Percentiles rank a stretch among this genome's conserved stretches.
Conservation (phyloP, 2,113 vertebrate species). For the Melanostigma gelatinosum region DNA sequence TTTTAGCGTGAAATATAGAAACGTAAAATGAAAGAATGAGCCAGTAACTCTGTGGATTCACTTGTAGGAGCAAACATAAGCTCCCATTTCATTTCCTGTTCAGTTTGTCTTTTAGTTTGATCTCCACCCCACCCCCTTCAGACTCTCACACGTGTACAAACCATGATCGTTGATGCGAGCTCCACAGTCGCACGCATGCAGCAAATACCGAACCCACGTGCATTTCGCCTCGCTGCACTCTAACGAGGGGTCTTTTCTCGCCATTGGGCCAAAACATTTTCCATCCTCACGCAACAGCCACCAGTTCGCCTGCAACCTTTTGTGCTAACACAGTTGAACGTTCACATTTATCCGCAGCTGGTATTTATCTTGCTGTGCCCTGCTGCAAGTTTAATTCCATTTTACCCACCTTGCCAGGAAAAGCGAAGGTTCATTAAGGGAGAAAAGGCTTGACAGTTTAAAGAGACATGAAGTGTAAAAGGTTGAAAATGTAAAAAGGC, state of each 20-base stretch:
- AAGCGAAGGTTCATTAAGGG: conserved; percentile 58
- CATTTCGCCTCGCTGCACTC: conserved; percentile 35
- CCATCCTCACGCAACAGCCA: conserved; percentile 49
- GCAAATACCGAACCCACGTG: conserved; percentile 43
- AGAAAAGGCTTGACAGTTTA: conserved; percentile 47
- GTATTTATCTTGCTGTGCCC: conserved; percentile 50
- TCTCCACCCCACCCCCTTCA: not conserved
- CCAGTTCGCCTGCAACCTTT: conserved; percentile 72
- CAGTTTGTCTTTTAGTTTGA: conserved; percentile 34
- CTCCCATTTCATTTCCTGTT: conserved; percentile 27
- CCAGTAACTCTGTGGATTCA: not conserved
- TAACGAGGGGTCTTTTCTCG: conserved; percentile 58
- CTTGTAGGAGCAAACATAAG: conserved; percentile 12
- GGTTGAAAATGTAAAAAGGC: conserved; percentile 32
- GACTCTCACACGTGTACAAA: conserved; percentile 1
- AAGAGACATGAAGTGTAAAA: conserved; percentile 45
- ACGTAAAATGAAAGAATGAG: conserved; percentile 3
- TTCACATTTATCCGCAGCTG: conserved; percentile 52
- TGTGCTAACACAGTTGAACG: conserved; percentile 46
- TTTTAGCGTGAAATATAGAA: conserved; percentile 1
- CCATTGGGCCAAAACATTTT: conserved; percentile 39
- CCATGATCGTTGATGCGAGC: conserved; percentile 13
- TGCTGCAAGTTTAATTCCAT: conserved; percentile 60
- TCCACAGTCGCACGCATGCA: not conserved
- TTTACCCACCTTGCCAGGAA: conserved; percentile 32